Conservation (phyloP, 2,797 vertebrate species). For the Meda fulgida region DNA sequence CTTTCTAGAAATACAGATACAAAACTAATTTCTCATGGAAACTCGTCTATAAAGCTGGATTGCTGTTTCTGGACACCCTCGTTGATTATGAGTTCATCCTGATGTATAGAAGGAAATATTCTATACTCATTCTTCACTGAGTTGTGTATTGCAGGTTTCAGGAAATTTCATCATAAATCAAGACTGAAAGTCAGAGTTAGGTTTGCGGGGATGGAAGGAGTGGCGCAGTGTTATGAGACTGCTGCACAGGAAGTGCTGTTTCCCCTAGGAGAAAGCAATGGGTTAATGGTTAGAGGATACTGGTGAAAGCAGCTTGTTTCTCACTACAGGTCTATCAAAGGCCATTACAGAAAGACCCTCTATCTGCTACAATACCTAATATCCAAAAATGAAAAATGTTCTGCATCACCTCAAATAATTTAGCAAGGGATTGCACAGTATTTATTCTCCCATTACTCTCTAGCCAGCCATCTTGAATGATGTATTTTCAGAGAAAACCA, state of each 20-base stretch:
- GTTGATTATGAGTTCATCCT: neutral
- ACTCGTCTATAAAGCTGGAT: neutral
- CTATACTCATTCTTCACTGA: neutral
- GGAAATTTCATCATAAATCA: conserved; percentile 47
- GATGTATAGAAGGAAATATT: conserved; percentile 7
- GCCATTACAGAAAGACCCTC: conserved; percentile 22
- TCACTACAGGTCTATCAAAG: conserved; percentile 8
- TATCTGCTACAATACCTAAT: conserved; percentile 14
- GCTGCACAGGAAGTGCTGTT: conserved; percentile 42
- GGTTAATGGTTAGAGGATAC: conserved; percentile 37
- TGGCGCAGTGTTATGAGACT: conserved; percentile 49
- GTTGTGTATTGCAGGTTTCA: conserved; percentile 44
- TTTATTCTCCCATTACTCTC: conserved; percentile 17
- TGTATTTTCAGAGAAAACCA: neutral
- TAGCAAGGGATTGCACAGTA: neutral
- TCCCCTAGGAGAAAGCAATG: conserved; percentile 20
- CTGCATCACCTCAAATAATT: neutral
- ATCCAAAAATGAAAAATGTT: neutral
- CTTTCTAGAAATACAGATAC: neutral
- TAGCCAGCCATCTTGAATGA: neutral
- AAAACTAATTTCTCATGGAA: neutral
- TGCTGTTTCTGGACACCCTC: neutral
- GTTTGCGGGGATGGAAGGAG: conserved; percentile 70
- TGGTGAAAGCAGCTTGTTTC: conserved; percentile 31
- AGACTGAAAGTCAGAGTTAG: conserved; percentile 28